Evolutionary conservation across 2,888 invertebrate species (phyloP).

Genomic region (Archips crataeganus): DNA sequence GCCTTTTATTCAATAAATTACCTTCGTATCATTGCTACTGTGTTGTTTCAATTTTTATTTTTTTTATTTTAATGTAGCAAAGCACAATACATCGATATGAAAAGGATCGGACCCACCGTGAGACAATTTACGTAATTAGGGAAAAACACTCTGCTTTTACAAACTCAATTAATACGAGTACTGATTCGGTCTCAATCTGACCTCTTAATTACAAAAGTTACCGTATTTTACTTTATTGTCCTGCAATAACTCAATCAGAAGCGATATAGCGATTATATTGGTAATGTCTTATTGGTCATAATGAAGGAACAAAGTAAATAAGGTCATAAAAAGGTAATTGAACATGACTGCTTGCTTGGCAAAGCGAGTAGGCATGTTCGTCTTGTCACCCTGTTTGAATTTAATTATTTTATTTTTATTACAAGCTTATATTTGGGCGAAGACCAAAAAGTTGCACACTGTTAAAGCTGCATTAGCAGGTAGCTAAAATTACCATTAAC

Average conservation of each 20-base stretch:
- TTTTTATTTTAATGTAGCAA: too few relatives aligned
- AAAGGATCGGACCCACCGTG: not conserved
- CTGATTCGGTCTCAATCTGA: not conserved
- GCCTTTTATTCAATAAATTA: too few relatives aligned
- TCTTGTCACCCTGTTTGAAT: not conserved
- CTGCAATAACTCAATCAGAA: not conserved
- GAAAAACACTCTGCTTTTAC: not conserved
- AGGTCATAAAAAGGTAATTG: conserved; percentile 37
- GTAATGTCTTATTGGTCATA: not conserved
- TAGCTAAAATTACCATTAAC: too few relatives aligned
- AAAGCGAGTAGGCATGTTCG: not conserved
- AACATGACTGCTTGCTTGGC: conserved; percentile 22
- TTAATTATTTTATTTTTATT: too few relatives aligned
- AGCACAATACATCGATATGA: too few relatives aligned
- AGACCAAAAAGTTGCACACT: too few relatives aligned
- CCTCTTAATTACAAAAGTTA: not conserved
- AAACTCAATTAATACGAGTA: not conserved
- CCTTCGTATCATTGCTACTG: too few relatives aligned
- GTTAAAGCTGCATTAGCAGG: too few relatives aligned
- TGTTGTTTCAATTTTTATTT: too few relatives aligned
- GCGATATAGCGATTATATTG: conserved; percentile 5
- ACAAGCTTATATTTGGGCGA: not conserved
- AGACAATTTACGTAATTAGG: not conserved
- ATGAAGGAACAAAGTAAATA: conserved; percentile 26
- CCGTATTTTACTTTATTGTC: not conserved